Evolutionary conservation across 1,140 invertebrate species (phyloP), one percentile per base, ranked within the genome.

Genomic region (Antheraea mylitta): DNA sequence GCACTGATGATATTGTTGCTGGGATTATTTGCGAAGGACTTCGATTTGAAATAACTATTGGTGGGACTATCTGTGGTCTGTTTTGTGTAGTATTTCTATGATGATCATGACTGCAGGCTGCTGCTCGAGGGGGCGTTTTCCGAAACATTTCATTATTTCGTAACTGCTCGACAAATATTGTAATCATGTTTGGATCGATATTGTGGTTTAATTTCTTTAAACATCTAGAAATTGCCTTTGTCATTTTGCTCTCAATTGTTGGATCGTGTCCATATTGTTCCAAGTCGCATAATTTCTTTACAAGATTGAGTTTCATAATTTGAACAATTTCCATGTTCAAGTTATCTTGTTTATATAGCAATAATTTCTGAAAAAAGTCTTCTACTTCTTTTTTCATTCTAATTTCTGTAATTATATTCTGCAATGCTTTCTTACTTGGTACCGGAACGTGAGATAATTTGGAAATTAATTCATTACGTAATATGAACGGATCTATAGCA

Each of bases 361-460:
- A 48, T 48, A 76, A 30, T 36, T 81, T 67, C n/a, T 77, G 58
- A 19, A 85, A 73, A 58, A 85, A 77, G n/a, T 79, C 64, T 0
- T 63, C 67, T 9, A 85, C 75, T 71, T 79, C 70, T 11, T 68
- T 66, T 70, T 79, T 83, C 68, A 85, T 80, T 62, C 65, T 68
- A 22, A 85, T 77, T 77, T 82, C 83, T 70, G 76, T 62, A 18
- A 82, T 61, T 71, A 80, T 77, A 37, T 83, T 74, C 48, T 65
- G 68, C 18, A 82, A 60, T 18, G 58, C 65, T 9, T 48, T 37
- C 13, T 74, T 63, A 38, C 30, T 58, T 18, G 82, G 84, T 18
- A 64, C 59, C 2, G 75, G 74, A 59, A 84, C 67, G 73, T 80
- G 83, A 16, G 67, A 38, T 16, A 86, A 71, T 76, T 86, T 82